These are phyloP conservation scores for Paracyclopina nana DNA, from an alignment of 1,140 invertebrate genomes.

Conservation along the genomic window DNA sequence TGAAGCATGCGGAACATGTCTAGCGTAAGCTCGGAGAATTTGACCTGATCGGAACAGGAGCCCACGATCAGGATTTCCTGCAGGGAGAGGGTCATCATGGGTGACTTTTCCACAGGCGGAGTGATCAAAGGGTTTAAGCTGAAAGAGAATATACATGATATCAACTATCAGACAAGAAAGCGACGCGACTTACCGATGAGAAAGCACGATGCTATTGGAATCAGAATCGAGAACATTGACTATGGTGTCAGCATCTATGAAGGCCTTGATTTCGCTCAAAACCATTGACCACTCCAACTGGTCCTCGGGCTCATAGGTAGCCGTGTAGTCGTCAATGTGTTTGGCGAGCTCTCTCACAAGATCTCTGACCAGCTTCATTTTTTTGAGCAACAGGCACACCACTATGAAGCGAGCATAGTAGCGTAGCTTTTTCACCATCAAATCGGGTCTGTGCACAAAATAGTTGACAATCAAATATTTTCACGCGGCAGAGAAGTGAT, in stretches of 20 bases:
- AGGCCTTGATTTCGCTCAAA: constrained; percentile 79
- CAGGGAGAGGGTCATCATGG: constrained; percentile 57
- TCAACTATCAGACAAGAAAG: neutral
- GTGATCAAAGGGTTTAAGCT: constrained; percentile 60
- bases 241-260: constrained; percentile 75
- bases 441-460: constrained; percentile 35
- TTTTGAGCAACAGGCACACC: constrained; percentile 78
- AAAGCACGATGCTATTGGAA: constrained; percentile 54
- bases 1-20: constrained; percentile 97
- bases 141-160: constrained; percentile 7
- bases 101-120: constrained; percentile 63
- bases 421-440: constrained; percentile 92
- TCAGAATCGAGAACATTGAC: constrained; percentile 69
- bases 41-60: constrained; percentile 82
- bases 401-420: constrained; percentile 94
- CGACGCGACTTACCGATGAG: constrained; percentile 41
- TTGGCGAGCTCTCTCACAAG: constrained; percentile 69
- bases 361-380: constrained; percentile 80
- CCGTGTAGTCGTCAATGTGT: constrained; percentile 79
- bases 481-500: neutral
- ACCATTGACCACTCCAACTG: constrained; percentile 89
- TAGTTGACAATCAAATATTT: constrained; percentile 10
- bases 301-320: constrained; percentile 85
- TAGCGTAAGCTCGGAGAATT: constrained; percentile 89
- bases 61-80: constrained; percentile 90